These are phyloP conservation scores for Xestobium rufovillosum DNA, from an alignment of 2,888 invertebrate species.

Conservation along the genomic window DNA sequence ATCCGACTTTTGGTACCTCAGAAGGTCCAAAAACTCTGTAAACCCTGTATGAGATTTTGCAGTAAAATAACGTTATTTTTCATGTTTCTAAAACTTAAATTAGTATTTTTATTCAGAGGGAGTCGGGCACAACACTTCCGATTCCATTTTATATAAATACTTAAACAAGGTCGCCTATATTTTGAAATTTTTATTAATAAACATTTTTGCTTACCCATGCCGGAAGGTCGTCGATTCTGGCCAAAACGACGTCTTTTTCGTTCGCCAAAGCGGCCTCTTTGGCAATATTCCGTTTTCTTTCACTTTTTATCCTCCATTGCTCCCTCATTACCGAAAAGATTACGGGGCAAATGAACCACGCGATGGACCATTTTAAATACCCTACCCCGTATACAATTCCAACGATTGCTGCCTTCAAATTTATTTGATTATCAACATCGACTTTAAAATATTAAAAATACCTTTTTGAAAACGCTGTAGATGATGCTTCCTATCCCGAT, in stretches of 20 bases:
- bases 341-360: conserved; percentile 80
- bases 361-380: conserved; percentile 81
- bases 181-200: not conserved
- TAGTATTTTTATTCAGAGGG: too few relatives aligned
- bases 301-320: conserved; percentile 69
- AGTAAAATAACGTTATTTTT: too few relatives aligned
- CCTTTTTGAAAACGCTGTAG: conserved; percentile 59
- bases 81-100: too few relatives aligned
- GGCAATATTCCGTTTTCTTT: conserved; percentile 64
- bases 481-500: conserved; percentile 52
- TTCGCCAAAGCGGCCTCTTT: conserved; percentile 69
- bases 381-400: conserved; percentile 73
- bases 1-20: too few relatives aligned
- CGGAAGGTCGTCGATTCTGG: conserved; percentile 82
- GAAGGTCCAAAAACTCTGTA: too few relatives aligned
- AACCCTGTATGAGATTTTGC: too few relatives aligned
- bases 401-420: conserved; percentile 56
- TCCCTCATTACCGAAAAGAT: conserved; percentile 71
- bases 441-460: conserved; percentile 28
- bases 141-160: conserved; percentile 5
- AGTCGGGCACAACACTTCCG: too few relatives aligned
- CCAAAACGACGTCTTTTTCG: conserved; percentile 81
- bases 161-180: not conserved
- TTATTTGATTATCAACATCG: not conserved
- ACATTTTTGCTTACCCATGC: conserved; percentile 82